Evolutionary conservation across 2,113 vertebrate species (phyloP).

Genomic region (Syngnathus scovelli): DNA sequence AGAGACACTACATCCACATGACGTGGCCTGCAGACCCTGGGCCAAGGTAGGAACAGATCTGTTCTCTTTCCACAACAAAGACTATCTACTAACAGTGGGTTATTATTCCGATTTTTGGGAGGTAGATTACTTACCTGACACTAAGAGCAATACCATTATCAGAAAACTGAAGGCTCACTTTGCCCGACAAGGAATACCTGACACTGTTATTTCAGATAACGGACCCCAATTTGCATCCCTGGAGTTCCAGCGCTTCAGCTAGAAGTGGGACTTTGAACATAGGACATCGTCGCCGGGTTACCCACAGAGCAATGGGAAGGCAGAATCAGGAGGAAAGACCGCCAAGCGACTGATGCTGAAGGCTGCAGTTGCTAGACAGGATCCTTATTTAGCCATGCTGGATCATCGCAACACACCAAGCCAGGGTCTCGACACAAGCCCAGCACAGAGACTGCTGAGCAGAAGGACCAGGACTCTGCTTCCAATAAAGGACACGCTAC

Average conservation of each 20-base stretch:
- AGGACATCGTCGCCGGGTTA: not conserved
- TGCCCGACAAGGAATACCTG: not conserved
- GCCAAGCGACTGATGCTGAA: not conserved
- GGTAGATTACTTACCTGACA: not conserved
- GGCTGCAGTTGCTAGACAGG: not conserved
- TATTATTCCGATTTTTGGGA: constrained; percentile 9
- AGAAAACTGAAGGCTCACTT: constrained; percentile 10
- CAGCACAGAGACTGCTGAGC: too few relatives aligned
- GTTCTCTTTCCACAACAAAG: not conserved
- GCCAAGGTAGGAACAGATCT: constrained; percentile 13
- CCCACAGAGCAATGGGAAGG: constrained; percentile 5
- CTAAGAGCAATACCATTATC: not conserved
- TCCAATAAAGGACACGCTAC: too few relatives aligned
- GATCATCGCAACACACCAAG: not conserved
- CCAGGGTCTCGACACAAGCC: not conserved
- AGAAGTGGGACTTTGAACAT: not conserved
- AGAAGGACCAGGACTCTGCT: too few relatives aligned
- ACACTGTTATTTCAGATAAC: constrained; percentile 1
- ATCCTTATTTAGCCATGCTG: not conserved
- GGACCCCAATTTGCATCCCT: not conserved
- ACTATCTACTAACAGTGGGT: not conserved
- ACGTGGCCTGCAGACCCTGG: not conserved
- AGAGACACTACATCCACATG: not conserved
- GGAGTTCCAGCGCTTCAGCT: not conserved
- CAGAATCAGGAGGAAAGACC: not conserved